A percentile compares a stretch with the other conserved stretches of the same genome.
Evolutionary conservation across 2,797 vertebrate species (phyloP).

Genomic region (Fundulus diaphanus): DNA sequence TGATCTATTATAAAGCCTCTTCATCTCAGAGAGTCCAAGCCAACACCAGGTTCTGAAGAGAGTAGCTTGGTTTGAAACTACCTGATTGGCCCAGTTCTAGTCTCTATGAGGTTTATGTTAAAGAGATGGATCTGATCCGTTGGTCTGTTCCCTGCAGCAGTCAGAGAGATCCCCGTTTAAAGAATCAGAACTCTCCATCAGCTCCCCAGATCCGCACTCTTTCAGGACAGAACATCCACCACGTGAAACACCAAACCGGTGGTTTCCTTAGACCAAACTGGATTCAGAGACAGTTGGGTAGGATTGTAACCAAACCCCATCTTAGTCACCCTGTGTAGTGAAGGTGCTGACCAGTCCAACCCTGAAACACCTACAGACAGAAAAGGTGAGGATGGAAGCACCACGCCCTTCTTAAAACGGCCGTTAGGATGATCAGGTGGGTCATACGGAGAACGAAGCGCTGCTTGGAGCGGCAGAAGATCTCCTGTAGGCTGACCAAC

Average conservation of each 20-base stretch:
- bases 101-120: neutral
- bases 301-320: too few species aligned
- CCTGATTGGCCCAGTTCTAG: neutral
- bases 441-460: neutral
- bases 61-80: neutral
- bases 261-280: too few species aligned
- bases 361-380: neutral
- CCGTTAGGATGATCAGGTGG: neutral
- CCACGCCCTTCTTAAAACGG: too few species aligned
- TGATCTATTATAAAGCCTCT: conserved; percentile 22
- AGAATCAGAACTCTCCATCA: neutral
- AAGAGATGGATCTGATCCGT: neutral
- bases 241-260: neutral
- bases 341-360: neutral
- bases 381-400: too few species aligned
- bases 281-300: neutral
- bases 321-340: too few species aligned
- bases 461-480: neutral
- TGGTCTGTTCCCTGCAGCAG: neutral
- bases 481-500: too few species aligned
- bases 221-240: too few species aligned
- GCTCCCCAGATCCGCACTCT: too few species aligned
- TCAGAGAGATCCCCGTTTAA: neutral
- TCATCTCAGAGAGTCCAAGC: conserved; percentile 10
- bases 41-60: neutral